Conservation (phyloP, 2,797 vertebrate genomes). For the Selene dorsalis region DNA sequence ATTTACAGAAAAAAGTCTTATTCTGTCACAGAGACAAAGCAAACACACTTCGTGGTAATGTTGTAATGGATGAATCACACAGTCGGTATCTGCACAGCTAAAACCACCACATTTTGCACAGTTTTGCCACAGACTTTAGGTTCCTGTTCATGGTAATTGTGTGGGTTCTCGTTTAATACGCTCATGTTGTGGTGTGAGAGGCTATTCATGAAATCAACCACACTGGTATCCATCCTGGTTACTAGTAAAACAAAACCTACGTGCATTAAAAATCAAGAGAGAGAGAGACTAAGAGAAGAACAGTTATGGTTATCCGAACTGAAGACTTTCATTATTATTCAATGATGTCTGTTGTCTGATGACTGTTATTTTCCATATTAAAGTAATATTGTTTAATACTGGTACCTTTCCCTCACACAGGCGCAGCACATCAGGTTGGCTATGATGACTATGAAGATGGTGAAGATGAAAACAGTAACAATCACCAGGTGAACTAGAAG, state of each 20-base stretch:
- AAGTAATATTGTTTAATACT: neutral
- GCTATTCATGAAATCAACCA: constrained; percentile 43
- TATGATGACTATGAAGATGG: constrained; percentile 63
- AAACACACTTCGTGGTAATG: neutral
- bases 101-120: constrained; percentile 10
- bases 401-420: constrained; percentile 80
- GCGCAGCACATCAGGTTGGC: constrained; percentile 81
- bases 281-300: too few relatives aligned
- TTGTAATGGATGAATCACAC: neutral
- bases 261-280: neutral
- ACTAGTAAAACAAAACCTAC: constrained; percentile 64
- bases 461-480: constrained; percentile 46
- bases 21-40: neutral
- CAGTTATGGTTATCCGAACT: neutral
- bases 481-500: constrained; percentile 63
- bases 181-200: constrained; percentile 17
- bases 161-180: constrained; percentile 31
- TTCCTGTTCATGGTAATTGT: constrained; percentile 44
- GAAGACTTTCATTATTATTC: constrained; percentile 18
- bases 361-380: neutral
- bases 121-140: constrained; percentile 4
- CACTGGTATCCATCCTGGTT: constrained; percentile 16
- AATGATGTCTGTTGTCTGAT: neutral
- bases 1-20: neutral
- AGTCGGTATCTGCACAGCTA: neutral